Conservation (phyloP, 2,797 vertebrate species). For the Otolemur crassicaudatus region DNA sequence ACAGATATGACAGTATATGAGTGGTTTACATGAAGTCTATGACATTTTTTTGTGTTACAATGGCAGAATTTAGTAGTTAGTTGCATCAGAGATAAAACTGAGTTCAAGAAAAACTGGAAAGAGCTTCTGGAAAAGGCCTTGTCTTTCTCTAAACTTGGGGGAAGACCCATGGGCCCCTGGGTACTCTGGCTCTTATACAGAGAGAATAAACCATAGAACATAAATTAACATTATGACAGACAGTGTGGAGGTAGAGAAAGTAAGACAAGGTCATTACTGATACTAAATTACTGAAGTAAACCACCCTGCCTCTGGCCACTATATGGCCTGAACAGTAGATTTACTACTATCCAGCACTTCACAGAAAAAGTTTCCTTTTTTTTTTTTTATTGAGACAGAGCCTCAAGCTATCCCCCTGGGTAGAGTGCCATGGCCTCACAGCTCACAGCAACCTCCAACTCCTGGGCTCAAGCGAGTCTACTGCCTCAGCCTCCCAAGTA, state of each 20-base stretch:
- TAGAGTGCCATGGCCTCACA: no score
- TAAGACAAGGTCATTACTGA: not conserved
- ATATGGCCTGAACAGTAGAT: not conserved
- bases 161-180: not conserved
- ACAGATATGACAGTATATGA: not conserved
- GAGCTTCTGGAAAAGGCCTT: not conserved
- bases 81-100: not conserved
- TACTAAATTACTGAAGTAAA: conserved; percentile 34
- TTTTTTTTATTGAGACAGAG: no score
- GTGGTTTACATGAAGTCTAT: no score
- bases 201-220: not conserved
- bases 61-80: no score
- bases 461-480: no score
- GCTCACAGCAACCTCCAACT: no score
- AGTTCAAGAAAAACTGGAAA: not conserved
- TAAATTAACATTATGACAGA: not conserved
- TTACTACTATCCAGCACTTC: not conserved
- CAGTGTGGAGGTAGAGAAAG: not conserved
- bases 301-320: not conserved
- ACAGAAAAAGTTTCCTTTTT: not conserved
- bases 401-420: no score
- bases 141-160: not conserved
- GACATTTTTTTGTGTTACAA: no score
- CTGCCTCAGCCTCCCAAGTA: no score
- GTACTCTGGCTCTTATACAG: not conserved